Evolutionary conservation across 2,888 invertebrate species (phyloP).

Genomic region (Leptinotarsa peninsularis): DNA sequence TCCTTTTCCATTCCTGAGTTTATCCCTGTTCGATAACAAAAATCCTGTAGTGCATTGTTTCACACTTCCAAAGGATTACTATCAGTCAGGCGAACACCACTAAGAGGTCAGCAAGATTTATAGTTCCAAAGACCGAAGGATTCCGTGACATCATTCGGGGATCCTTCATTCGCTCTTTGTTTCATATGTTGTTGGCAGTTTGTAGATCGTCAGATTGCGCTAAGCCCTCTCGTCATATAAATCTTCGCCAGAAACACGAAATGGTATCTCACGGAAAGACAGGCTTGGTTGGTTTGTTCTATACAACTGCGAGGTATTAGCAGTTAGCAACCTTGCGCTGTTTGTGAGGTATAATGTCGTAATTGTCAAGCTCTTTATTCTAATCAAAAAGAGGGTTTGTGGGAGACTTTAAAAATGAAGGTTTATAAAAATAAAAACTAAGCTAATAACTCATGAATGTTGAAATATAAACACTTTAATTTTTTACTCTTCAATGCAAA

Average conservation of each 20-base stretch:
- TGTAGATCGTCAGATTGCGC: slow-evolving; percentile 34
- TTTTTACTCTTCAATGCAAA: too few species aligned
- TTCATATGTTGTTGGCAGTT: slow-evolving; percentile 39
- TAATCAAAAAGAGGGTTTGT: too few species aligned
- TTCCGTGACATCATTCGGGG: slow-evolving; percentile 32
- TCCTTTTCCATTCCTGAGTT: neutral
- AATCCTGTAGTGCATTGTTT: slow-evolving; percentile 22
- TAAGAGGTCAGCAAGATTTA: slow-evolving; percentile 31
- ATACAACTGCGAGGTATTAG: slow-evolving; percentile 2
- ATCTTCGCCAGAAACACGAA: slow-evolving; percentile 31
- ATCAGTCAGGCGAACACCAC: slow-evolving; percentile 24
- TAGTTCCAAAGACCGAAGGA: slow-evolving; percentile 27
- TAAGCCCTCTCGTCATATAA: slow-evolving; percentile 29
- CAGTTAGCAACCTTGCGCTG: neutral
- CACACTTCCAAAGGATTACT: slow-evolving; percentile 3
- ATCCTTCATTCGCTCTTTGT: slow-evolving; percentile 33
- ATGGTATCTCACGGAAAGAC: slow-evolving; percentile 11
- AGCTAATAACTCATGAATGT: too few species aligned
- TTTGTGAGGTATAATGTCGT: neutral
- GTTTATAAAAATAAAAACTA: too few species aligned
- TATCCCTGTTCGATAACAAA: neutral
- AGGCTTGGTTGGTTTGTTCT: neutral
- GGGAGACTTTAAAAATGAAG: too few species aligned
- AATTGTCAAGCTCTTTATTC: neutral
- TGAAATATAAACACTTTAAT: too few species aligned